Percentiles rank a stretch among this genome's conserved stretches.
These are phyloP conservation scores for Heliconius ethilla DNA, from an alignment of 2,888 invertebrate species.

Conservation along the genomic window DNA sequence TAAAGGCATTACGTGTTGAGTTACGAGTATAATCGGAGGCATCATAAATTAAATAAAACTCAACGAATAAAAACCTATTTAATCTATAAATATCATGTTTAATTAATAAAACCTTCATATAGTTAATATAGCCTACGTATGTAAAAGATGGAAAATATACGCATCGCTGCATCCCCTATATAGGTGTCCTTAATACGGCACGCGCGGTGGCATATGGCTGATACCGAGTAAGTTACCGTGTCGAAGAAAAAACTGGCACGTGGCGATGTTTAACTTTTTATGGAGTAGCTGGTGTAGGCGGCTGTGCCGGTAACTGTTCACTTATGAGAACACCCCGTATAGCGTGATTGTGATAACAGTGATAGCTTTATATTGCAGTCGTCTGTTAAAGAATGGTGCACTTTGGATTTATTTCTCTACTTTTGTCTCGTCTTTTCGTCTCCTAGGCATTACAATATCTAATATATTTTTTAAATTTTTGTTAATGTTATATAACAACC, in stretches of 20 bases:
- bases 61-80: too few species aligned
- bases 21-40: too few species aligned
- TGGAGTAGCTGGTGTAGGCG: conserved; percentile 39
- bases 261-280: conserved; percentile 62
- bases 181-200: conserved; percentile 50
- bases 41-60: too few species aligned
- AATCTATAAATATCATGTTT: too few species aligned
- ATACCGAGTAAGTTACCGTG: conserved; percentile 52
- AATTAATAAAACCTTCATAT: too few species aligned
- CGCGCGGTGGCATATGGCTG: conserved; percentile 77
- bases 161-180: conserved; percentile 33
- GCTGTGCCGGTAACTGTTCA: conserved; percentile 14
- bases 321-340: conserved; percentile 19
- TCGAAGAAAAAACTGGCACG: conserved; percentile 62
- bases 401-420: background rate
- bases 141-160: background rate
- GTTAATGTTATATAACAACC: background rate
- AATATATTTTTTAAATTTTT: background rate
- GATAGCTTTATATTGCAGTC: background rate
- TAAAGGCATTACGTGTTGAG: too few species aligned
- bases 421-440: background rate
- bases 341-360: background rate
- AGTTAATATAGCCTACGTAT: background rate
- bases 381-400: background rate
- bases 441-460: background rate